A percentile compares a stretch with the other conserved stretches of the same genome.
Evolutionary conservation across 1,140 invertebrate genomes (phyloP).

Genomic region (Drosophila rhopaloa): DNA sequence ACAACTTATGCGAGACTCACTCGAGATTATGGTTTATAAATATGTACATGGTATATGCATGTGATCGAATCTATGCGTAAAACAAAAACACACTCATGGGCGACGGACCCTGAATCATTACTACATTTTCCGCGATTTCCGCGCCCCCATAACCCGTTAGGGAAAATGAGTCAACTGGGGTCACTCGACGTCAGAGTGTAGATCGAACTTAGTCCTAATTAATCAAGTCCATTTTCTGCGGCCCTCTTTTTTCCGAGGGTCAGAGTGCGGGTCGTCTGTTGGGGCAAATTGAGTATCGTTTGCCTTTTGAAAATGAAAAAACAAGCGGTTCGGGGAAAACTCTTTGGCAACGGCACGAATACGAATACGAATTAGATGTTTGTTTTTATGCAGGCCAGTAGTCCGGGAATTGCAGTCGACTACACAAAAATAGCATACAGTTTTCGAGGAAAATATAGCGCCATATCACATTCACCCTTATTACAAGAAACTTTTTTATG

Average conservation of each 20-base stretch:
- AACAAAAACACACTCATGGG: conserved; percentile 7
- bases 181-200: conserved; percentile 32
- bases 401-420: conserved; percentile 27
- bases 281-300: conserved; percentile 17
- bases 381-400: conserved; percentile 32
- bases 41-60: conserved; percentile 1
- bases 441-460: background rate
- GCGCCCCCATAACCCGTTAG: conserved; percentile 6
- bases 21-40: conserved; percentile 10
- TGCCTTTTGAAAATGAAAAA: conserved; percentile 18
- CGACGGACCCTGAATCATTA: conserved; percentile 13
- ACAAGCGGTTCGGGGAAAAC: conserved; percentile 22
- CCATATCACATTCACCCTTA: background rate
- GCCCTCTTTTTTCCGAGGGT: conserved; percentile 12
- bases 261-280: conserved; percentile 55
- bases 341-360: conserved; percentile 54
- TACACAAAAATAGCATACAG: conserved; percentile 9
- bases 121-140: background rate
- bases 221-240: conserved; percentile 44
- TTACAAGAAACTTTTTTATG: background rate
- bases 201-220: conserved; percentile 56
- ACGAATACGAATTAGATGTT: conserved; percentile 25
- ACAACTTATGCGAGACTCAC: conserved; percentile 11
- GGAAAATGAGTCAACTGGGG: conserved; percentile 9
- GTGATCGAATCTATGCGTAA: conserved; percentile 17